Conservation (phyloP, 2,113 vertebrate species). For the Seriola quinqueradiata region DNA sequence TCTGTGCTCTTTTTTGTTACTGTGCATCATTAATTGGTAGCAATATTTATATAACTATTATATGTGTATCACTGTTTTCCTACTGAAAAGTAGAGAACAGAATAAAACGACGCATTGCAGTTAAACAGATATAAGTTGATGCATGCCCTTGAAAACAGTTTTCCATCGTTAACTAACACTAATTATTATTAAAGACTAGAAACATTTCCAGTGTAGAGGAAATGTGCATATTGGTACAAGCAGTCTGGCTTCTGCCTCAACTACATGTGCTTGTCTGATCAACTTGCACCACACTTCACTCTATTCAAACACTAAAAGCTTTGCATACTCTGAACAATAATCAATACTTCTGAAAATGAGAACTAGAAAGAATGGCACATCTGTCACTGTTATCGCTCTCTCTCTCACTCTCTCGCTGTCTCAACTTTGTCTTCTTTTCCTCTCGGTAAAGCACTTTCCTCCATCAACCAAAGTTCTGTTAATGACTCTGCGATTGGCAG, state of each 20-base stretch:
- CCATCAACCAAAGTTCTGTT: conserved; percentile 31
- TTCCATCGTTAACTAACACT: conserved; percentile 1
- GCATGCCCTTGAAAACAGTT: conserved; percentile 8
- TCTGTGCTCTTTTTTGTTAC: background rate
- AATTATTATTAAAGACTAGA: background rate
- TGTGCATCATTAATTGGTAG: background rate
- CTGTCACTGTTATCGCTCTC: conserved; percentile 15
- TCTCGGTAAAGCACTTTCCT: conserved; percentile 28
- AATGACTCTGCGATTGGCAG: conserved; percentile 46
- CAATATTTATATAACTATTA: background rate
- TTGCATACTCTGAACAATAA: conserved; percentile 42
- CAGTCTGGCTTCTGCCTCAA: background rate
- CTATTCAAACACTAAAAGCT: conserved; percentile 48
- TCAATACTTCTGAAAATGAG: conserved; percentile 56
- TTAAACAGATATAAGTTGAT: background rate
- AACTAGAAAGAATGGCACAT: conserved; percentile 28
- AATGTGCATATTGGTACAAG: background rate
- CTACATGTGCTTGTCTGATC: conserved; percentile 26
- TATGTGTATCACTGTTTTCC: background rate
- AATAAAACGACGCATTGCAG: background rate
- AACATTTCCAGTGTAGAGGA: background rate
- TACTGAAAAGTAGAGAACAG: background rate
- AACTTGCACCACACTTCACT: conserved; percentile 27
- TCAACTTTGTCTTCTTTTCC: background rate
- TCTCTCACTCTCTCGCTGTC: conserved; percentile 1